A percentile compares a stretch with the other conserved stretches of the same genome.
These are phyloP conservation scores for Druon quercuslanigerum DNA, from an alignment of 1,140 invertebrate species.

Conservation along the genomic window DNA sequence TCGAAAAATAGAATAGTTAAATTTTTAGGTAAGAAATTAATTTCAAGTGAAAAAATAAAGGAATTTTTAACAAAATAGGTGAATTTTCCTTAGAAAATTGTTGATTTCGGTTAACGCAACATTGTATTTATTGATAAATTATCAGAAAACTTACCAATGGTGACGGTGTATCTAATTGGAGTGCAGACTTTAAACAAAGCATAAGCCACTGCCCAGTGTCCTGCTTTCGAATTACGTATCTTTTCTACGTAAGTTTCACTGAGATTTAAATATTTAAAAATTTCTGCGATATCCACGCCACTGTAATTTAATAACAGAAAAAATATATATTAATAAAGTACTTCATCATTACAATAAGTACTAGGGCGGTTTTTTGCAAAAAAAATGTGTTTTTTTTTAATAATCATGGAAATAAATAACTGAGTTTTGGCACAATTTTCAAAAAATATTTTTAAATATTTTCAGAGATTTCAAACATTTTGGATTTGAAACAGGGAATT, in stretches of 20 bases:
- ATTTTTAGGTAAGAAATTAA: no score
- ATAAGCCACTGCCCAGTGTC: constrained; percentile 92
- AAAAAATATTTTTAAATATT: no score
- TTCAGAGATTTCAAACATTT: no score
- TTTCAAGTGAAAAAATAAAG: no score
- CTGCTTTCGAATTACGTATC: constrained; percentile 85
- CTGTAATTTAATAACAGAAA: constrained; percentile 74
- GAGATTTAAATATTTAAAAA: constrained; percentile 85
- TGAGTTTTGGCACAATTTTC: no score
- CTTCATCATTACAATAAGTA: neutral
- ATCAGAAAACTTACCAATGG: constrained; percentile 80
- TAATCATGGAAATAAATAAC: no score
- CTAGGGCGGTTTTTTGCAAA: neutral
- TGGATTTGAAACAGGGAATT: no score
- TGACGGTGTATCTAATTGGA: constrained; percentile 92
- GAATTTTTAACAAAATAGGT: no score
- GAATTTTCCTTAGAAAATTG: no score
- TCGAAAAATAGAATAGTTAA: no score
- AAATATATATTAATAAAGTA: constrained; percentile 50
- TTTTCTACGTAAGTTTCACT: constrained; percentile 86
- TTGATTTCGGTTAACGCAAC: no score
- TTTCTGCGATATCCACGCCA: constrained; percentile 89
- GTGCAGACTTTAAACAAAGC: constrained; percentile 94
- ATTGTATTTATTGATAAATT: neutral
- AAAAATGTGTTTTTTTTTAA: no score